A percentile compares a stretch with the other conserved stretches of the same genome.
Evolutionary conservation across 1,140 invertebrate species (phyloP).

Genomic region (Drosophila pseudoobscura): DNA sequence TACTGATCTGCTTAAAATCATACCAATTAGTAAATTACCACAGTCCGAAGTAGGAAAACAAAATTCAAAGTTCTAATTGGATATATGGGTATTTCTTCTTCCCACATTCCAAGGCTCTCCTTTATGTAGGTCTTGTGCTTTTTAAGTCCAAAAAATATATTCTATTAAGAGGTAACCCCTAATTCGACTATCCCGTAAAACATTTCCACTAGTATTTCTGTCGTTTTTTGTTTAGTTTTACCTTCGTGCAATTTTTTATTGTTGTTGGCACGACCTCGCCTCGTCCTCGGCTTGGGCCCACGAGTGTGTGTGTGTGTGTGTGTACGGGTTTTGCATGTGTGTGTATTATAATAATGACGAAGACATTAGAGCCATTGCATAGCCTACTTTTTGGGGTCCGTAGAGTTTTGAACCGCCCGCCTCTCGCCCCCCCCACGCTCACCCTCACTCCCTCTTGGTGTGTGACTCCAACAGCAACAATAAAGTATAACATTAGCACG

Average conservation of each 20-base stretch:
- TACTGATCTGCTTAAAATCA: no score
- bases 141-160: no score
- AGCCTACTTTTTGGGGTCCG: conserved; percentile 70
- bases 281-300: conserved; percentile 42
- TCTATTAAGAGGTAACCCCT: no score
- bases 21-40: no score
- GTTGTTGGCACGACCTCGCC: conserved; percentile 59
- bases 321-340: conserved; percentile 8
- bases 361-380: conserved; percentile 77
- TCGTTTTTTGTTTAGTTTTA: conserved; percentile 44
- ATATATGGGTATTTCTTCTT: no score
- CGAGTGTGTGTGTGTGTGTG: not conserved
- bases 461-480: conserved; percentile 38
- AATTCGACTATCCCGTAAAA: no score
- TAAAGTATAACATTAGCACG: conserved; percentile 75
- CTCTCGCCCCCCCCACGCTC: no score
- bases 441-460: not conserved
- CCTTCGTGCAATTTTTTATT: conserved; percentile 67
- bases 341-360: conserved; percentile 68
- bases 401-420: conserved; percentile 20
- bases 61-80: no score
- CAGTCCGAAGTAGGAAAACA: no score
- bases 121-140: no score
- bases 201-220: not conserved
- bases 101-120: no score